These are phyloP conservation scores for Ceratina calcarata DNA, from an alignment of 1,140 invertebrate genomes.

Conservation along the genomic window DNA sequence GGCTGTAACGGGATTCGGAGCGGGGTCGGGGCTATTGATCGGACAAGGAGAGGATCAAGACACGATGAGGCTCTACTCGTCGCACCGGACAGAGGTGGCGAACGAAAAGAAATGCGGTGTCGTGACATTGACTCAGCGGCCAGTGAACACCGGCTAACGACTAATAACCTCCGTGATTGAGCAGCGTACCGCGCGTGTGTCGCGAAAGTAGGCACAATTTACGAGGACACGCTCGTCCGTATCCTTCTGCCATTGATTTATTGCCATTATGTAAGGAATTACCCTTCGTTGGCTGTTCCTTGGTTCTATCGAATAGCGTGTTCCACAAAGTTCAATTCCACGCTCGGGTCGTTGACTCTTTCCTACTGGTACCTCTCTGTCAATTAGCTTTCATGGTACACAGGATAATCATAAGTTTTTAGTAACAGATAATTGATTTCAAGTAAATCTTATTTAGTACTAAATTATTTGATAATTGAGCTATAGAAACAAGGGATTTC, in stretches of 20 bases:
- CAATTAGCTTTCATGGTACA: no score
- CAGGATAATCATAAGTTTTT: no score
- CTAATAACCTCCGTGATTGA: slow-evolving; percentile 54
- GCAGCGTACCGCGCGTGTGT: slow-evolving; percentile 12
- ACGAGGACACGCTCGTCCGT: slow-evolving; percentile 11
- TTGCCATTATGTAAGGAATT: slow-evolving; percentile 32
- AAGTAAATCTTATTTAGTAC: no score
- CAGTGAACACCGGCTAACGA: slow-evolving; percentile 34
- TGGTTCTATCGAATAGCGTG: neutral
- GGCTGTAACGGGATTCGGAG: slow-evolving; percentile 69
- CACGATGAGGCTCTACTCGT: slow-evolving; percentile 38
- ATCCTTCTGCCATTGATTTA: slow-evolving; percentile 25
- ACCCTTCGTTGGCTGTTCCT: neutral
- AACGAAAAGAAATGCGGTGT: slow-evolving; percentile 42
- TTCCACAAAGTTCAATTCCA: neutral
- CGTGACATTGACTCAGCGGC: slow-evolving; percentile 47
- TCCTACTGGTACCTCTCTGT: neutral
- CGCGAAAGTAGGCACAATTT: slow-evolving; percentile 36
- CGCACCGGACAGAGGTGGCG: slow-evolving; percentile 52
- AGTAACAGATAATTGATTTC: no score
- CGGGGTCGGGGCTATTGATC: slow-evolving; percentile 60
- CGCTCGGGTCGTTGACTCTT: neutral
- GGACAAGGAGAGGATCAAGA: slow-evolving; percentile 48
- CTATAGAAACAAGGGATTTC: neutral
- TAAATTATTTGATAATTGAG: no score